phyloP scores from a whole-genome alignment of 2,797 vertebrate genomes.

The Sebastes kiyomatsui region DNA sequence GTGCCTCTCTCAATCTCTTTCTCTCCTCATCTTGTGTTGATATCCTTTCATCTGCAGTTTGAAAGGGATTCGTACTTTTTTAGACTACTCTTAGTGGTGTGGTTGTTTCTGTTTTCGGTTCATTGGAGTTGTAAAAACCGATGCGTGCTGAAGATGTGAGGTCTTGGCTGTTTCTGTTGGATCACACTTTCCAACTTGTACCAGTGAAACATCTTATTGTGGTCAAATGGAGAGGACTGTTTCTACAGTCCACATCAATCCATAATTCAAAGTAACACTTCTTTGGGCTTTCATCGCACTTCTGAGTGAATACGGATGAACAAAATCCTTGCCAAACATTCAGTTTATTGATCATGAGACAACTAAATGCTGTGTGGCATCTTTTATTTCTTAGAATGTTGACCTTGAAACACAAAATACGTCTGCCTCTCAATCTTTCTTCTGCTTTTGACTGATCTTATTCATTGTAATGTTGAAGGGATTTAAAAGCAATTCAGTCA shows the following conservation, averaged over 20 bases:
- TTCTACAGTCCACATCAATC: conserved; percentile 25
- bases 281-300: conserved; percentile 18
- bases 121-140: conserved; percentile 52
- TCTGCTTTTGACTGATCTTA: background rate
- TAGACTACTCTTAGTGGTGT: conserved; percentile 26
- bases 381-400: background rate
- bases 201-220: conserved; percentile 34
- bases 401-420: conserved; percentile 4
- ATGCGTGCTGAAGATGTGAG: conserved; percentile 54
- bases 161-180: conserved; percentile 49
- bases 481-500: background rate
- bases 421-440: background rate
- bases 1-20: conserved; percentile 37
- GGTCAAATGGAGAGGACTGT: conserved; percentile 9
- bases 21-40: conserved; percentile 33
- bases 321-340: background rate
- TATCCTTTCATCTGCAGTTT: conserved; percentile 49
- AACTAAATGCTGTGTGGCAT: conserved; percentile 10
- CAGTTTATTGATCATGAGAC: conserved; percentile 14
- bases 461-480: background rate
- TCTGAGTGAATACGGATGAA: conserved; percentile 9
- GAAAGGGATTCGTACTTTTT: conserved; percentile 41
- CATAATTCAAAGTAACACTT: conserved; percentile 23
- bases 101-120: conserved; percentile 48
- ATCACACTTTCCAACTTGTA: conserved; percentile 42